Conservation (phyloP, 2,797 vertebrate species). For the Malacoctenus gilli region DNA sequence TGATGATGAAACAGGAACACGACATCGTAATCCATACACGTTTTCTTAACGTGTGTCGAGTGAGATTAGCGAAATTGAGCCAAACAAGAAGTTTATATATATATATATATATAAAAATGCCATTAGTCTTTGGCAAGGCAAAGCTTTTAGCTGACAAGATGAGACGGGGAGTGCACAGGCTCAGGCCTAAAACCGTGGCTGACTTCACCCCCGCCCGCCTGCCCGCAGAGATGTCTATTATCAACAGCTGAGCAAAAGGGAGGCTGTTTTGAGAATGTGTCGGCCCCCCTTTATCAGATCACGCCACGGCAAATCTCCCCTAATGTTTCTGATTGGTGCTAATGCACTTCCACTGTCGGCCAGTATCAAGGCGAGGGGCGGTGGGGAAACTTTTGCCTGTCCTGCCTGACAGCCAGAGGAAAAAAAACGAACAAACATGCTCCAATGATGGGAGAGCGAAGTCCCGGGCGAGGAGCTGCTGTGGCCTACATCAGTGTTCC, state of each 20-base stretch:
- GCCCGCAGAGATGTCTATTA: constrained; percentile 29
- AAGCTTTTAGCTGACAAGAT: constrained; percentile 55
- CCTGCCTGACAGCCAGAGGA: constrained; percentile 34
- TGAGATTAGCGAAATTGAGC: constrained; percentile 47
- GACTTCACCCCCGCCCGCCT: constrained; percentile 12
- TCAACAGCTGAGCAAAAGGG: constrained; percentile 43
- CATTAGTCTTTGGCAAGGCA: constrained; percentile 17
- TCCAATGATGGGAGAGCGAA: no score
- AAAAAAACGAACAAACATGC: constrained; percentile 5
- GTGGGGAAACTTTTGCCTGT: constrained; percentile 48
- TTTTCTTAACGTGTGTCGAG: constrained; percentile 37
- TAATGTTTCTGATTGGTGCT: constrained; percentile 53
- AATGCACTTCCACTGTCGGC: constrained; percentile 61
- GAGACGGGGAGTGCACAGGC: constrained; percentile 30
- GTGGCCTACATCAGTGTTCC: no score
- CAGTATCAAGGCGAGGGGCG: constrained; percentile 37
- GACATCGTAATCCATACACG: constrained; percentile 35
- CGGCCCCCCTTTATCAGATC: constrained; percentile 67
- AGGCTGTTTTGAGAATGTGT: constrained; percentile 48
- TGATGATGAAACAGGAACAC: constrained; percentile 39
- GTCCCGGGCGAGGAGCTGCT: no score
- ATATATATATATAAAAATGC: constrained; percentile 12
- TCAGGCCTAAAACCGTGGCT: not conserved
- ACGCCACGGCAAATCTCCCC: constrained; percentile 51
- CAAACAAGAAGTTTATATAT: constrained; percentile 40